Evolutionary conservation across 2,797 vertebrate genomes (phyloP), one percentile per base, ranked within the genome.

Genomic region (Macropus fuliginosus): DNA sequence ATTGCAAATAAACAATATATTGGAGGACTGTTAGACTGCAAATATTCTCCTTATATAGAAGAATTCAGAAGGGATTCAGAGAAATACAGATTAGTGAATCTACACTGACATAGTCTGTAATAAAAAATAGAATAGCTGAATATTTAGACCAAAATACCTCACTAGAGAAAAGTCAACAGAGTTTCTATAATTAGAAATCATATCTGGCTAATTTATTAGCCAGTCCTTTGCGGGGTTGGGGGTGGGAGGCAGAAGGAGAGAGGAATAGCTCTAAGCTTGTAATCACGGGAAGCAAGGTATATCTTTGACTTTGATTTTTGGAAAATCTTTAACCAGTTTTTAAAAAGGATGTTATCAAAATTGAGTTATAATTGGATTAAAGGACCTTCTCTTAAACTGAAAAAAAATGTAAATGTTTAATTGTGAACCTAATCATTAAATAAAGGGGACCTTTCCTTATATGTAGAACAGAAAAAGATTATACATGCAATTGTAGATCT

Each of bases 101-200:
- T 40, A 24, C 29, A 52, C 4, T 91, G 81, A 1, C 57, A 55
- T 56, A 59, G 46, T 81, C 92, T 96, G 93, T 92, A 9, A 57
- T 94, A 18, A 55, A 55, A n/a, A 59, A 54, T 55, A 46, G 14
- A 34, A 0, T 87, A 31, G 3, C n/a, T 92, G 56, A 91, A 66
- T 81, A 50, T 91, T 90, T 54, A 54, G 18, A 57, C 11, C 34
- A 56, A 91, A 56, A 56, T 27, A 56, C 9, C 91, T 56, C n/a
- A 40, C 24, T 54, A n/a, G 18, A 40, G 10, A 91, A 91, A 91
- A 55, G 34, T 91, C 90, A 2, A 46, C 50, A 54, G 34, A 59
- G 92, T 92, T 93, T 66, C 92, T 93, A 1, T 5, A 50, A 57
- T 81, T 91, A 91, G 55, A 93, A 94, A 34, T 29, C 40, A 12